phyloP scores from a whole-genome alignment of 2,113 vertebrate species.

The Callorhinus ursinus region DNA sequence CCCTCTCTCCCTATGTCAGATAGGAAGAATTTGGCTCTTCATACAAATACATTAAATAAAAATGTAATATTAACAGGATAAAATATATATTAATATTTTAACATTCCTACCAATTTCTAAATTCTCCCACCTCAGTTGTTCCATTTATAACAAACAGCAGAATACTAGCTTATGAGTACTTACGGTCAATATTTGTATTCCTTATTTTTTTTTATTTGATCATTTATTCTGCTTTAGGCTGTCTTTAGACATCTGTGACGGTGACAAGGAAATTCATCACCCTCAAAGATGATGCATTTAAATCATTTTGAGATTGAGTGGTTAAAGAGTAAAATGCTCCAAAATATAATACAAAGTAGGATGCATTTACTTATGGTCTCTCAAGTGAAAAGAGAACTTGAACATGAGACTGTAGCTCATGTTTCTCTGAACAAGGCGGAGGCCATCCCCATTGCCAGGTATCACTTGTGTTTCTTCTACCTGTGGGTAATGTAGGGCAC shows the following conservation, averaged over 20 bases:
- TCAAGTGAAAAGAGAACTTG: neutral
- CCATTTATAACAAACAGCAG: neutral
- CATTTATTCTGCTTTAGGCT: slow-evolving; percentile 22
- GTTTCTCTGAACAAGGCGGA: neutral
- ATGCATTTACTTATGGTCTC: slow-evolving; percentile 19
- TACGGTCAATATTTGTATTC: slow-evolving; percentile 36
- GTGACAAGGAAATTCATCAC: slow-evolving; percentile 47
- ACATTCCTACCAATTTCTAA: slow-evolving; percentile 20
- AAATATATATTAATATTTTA: slow-evolving; percentile 51
- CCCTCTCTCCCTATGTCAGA: neutral
- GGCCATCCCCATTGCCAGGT: neutral
- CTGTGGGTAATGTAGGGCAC: neutral
- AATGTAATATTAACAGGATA: neutral
- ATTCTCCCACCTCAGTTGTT: neutral
- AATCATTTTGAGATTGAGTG: slow-evolving; percentile 50
- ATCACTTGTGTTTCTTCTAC: neutral
- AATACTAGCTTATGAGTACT: neutral
- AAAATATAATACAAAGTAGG: slow-evolving; percentile 57
- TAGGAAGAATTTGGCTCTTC: neutral
- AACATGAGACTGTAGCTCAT: neutral
- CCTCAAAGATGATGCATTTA: slow-evolving; percentile 39
- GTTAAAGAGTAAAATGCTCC: neutral
- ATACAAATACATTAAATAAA: neutral
- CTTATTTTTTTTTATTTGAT: slow-evolving; percentile 43
- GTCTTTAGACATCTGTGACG: neutral